Base-by-base conservation (phyloP, 2,888 invertebrate genomes). In the Meandrusa payeni region DNA sequence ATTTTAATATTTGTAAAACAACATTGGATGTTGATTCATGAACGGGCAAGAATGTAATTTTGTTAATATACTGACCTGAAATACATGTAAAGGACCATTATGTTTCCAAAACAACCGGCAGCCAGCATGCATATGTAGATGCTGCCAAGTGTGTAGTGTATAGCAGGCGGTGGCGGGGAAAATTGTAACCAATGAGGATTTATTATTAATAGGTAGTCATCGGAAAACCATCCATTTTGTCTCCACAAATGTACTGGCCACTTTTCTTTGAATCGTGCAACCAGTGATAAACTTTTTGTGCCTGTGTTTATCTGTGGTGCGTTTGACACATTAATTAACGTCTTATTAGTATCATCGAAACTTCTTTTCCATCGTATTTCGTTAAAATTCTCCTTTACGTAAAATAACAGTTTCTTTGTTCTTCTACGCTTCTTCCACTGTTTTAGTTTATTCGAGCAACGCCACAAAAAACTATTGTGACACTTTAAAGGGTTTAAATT, bases 21-120 rank as follows among this genome's bases (percentile, higher is more conserved):
- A n/a, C n/a, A n/a, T n/a, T n/a, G n/a, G n/a, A n/a, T n/a, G n/a
- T n/a, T n/a, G n/a, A n/a, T n/a, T n/a, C n/a, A n/a, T n/a, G n/a
- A n/a, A n/a, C n/a, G n/a, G n/a, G n/a, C n/a, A n/a, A n/a, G n/a
- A n/a, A n/a, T n/a, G n/a, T 27, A 27, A 27, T 10, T 27, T 5
- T 29, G 22, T 28, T 19, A 2, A 10, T 12, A 34, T 43, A 80
- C 90, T 89, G 65, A 94, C 94, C 91, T 92, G 55, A 89, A 69
- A 66, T 93, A 94, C 90, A 94, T 91, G 51, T 90, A 88, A 47
- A 94, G 90, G 31, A 94, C 94, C 22, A 93, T 79, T 3, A 88
- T 81, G 65, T 95, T 95, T 39, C 94, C 94, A 24, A 88, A 78
- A 41, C 90, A 82, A 4, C 94, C 94, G 19, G 91, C 68, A 1